Evolutionary conservation across 2,797 vertebrate genomes (phyloP).

Genomic region (Macropodus opercularis): DNA sequence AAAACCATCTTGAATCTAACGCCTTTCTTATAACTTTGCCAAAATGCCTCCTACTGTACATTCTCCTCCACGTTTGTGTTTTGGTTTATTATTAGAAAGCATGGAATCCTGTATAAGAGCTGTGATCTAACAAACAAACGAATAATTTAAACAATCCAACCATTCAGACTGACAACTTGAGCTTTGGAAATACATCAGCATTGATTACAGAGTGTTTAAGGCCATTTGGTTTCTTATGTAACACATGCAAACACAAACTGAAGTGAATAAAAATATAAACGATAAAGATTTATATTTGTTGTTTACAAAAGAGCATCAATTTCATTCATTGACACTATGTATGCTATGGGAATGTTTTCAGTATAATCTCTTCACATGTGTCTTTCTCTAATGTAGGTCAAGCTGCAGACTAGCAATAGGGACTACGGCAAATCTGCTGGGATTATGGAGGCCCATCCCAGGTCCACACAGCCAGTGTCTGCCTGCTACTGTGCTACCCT

Average conservation of each 20-base stretch:
- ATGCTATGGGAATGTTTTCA: slow-evolving; percentile 52
- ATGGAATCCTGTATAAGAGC: slow-evolving; percentile 29
- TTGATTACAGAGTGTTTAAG: slow-evolving; percentile 77
- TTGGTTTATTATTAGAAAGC: slow-evolving; percentile 53
- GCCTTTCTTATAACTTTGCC: slow-evolving; percentile 37
- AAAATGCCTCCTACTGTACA: slow-evolving; percentile 40
- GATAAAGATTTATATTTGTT: not conserved
- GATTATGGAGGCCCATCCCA: slow-evolving; percentile 67
- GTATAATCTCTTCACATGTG: slow-evolving; percentile 35
- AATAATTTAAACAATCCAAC: slow-evolving; percentile 38
- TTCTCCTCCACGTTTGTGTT: slow-evolving; percentile 38
- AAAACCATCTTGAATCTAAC: slow-evolving; percentile 49
- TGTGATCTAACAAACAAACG: slow-evolving; percentile 31
- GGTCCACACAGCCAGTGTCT: slow-evolving; percentile 25
- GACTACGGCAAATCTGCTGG: slow-evolving; percentile 71
- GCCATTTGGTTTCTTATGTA: slow-evolving; percentile 78
- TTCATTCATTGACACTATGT: slow-evolving; percentile 10
- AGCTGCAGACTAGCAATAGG: slow-evolving; percentile 46
- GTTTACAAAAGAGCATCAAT: slow-evolving; percentile 15
- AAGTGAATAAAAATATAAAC: slow-evolving; percentile 26
- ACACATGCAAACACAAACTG: slow-evolving; percentile 69
- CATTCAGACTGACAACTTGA: slow-evolving; percentile 29
- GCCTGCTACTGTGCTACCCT: slow-evolving; percentile 28
- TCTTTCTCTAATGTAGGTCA: slow-evolving; percentile 76
- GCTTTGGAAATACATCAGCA: slow-evolving; percentile 75